phyloP scores from a whole-genome alignment of 30 jellyfish, hydroid and myxozoan species.

The Clytia hemisphaerica region DNA sequence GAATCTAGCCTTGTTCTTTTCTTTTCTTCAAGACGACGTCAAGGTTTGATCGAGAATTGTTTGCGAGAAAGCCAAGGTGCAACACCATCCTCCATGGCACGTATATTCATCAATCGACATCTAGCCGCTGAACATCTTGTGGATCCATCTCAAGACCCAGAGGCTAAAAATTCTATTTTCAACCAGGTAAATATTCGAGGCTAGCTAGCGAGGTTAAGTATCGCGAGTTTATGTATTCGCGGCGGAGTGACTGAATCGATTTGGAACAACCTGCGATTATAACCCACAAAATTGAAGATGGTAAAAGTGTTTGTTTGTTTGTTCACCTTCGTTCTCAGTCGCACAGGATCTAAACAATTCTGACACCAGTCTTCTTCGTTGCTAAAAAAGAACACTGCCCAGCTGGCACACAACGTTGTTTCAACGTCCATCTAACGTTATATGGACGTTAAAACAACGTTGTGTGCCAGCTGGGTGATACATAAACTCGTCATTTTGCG shows the following conservation, averaged over 20 bases:
- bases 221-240: not conserved
- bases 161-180: constrained; percentile 65
- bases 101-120: constrained; percentile 73
- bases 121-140: constrained; percentile 85
- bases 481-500: too few relatives aligned
- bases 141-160: constrained; percentile 69
- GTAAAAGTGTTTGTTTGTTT: not conserved
- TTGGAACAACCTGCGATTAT: too few relatives aligned
- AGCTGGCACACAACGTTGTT: too few relatives aligned
- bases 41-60: constrained; percentile 67
- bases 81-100: constrained; percentile 51
- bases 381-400: too few relatives aligned
- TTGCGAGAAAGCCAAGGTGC: constrained; percentile 71
- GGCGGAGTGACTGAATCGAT: not conserved
- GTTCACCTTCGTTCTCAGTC: too few relatives aligned
- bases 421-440: too few relatives aligned
- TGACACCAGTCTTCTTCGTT: too few relatives aligned
- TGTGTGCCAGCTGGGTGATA: too few relatives aligned
- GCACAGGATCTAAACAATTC: too few relatives aligned
- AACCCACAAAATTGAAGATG: too few relatives aligned
- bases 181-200: constrained; percentile 45
- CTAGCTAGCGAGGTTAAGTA: too few relatives aligned
- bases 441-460: too few relatives aligned
- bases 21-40: constrained; percentile 60
- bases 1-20: constrained; percentile 68